A percentile compares a stretch with the other conserved stretches of the same genome.
Conservation (phyloP, 2,113 vertebrate genomes). For the Python bivittatus region DNA sequence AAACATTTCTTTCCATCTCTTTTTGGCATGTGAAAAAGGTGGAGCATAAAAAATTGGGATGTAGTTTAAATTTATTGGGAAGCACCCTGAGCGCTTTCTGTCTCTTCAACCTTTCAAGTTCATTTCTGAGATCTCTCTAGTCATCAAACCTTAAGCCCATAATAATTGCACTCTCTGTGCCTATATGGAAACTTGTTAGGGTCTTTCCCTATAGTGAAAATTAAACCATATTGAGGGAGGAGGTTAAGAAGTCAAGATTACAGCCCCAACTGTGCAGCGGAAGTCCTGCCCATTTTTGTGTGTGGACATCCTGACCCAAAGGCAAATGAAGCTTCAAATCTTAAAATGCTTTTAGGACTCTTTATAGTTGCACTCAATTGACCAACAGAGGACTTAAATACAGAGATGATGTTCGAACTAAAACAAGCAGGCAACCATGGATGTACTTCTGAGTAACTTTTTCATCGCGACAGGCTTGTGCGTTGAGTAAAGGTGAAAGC, state of each 20-base stretch:
- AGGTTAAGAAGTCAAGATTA: slow-evolving; percentile 26
- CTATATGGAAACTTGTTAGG: background rate
- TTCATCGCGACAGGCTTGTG: slow-evolving; percentile 56
- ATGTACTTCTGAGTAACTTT: slow-evolving; percentile 60
- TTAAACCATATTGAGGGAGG: slow-evolving; percentile 21
- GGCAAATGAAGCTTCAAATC: slow-evolving; percentile 43
- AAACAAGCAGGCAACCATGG: slow-evolving; percentile 61
- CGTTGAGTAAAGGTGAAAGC: slow-evolving; percentile 61
- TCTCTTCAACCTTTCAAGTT: slow-evolving; percentile 25
- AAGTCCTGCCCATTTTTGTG: background rate
- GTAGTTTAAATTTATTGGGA: background rate
- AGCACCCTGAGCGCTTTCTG: background rate
- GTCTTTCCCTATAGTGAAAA: background rate
- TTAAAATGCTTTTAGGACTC: slow-evolving; percentile 56
- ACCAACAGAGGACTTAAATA: slow-evolving; percentile 44
- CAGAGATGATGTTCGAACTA: slow-evolving; percentile 43
- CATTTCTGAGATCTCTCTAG: background rate
- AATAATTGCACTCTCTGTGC: background rate
- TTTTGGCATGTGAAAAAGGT: background rate
- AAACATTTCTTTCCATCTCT: background rate
- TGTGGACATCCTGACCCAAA: background rate
- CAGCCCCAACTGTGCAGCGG: background rate
- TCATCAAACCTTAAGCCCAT: slow-evolving; percentile 26
- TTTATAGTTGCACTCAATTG: slow-evolving; percentile 39
- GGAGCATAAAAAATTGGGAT: background rate